Base-by-base conservation (phyloP, 1,140 invertebrate species). In the Drosophila athabasca region DNA sequence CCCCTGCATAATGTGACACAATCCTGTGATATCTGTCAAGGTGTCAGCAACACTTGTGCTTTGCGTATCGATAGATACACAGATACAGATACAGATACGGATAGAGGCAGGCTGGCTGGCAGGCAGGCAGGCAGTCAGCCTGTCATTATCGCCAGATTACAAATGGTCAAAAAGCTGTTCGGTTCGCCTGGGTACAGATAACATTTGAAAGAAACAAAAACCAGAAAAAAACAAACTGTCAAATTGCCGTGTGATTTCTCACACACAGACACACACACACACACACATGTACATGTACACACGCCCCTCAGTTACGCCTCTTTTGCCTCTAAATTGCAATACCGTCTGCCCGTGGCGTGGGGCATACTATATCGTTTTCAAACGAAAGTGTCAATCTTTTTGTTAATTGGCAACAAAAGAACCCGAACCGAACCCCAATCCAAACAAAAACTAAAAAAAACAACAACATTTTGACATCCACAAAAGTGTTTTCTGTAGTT, bases 341-440 rank as follows among this genome's bases (percentile, higher is more conserved):
- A 58, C 62, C 64, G 48, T 82, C 54, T 82, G 66, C 62, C 51
- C 62, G 51, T 66, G 58, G 49, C 22, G 8, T 2, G 31, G 59
- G 52, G 22, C 22, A 24, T 24, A 2, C 22, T 74, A 51, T 60
- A 77, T 64, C 75, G 41, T 64, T 87, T 83, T 87, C 79, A 76
- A 82, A 72, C 85, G 80, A 88, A 88, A 88, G 83, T 88, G 83
- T 88, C 83, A 88, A 88, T 89, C 84, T 88, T 62, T 67, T 71
- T 88, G 83, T 88, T 88, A 88, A 88, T 88, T 88, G 83, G 83
- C 83, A 76, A 88, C 69, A 55, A 62, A 39, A 70, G 83, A 81
- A 76, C 46, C 48, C 19, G 15, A 45, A n/a, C 5, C 31, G 31
- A 58, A 64, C 53, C 46, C 35, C 11, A 39, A 39, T 11, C 35